Evolutionary conservation across 2,797 vertebrate genomes (phyloP), one percentile per base, ranked within the genome.

Genomic region (Sarcoramphus papa): DNA sequence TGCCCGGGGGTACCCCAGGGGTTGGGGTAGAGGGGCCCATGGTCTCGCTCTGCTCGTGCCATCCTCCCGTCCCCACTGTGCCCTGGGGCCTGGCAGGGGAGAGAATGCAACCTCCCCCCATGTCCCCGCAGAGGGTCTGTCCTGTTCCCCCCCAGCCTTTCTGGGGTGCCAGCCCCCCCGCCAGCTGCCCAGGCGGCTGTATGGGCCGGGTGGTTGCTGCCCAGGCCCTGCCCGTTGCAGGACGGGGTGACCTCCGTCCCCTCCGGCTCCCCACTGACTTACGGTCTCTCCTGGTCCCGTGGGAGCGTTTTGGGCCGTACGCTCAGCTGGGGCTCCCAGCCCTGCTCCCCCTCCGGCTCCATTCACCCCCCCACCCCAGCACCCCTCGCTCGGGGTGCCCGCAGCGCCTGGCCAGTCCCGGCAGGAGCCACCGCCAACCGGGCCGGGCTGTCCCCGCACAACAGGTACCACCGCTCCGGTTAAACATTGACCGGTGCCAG

Each of bases 401-500:
- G 15, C 31, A 51, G 67, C 7, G 1, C 33, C 73, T 15, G n/a
- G 28, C n/a, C 40, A 1, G 28, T 78, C 81, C 79, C 31, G 3
- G 75, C 12, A 6, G 50, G 33, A 88, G 64, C 88, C 90, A 65
- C 90, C 65, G 30, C 12, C 67, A 67, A 43, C 92, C 88, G 23
- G 90, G 78, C 37, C 17, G 8, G 47, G 72, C 93, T 50, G 95
- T 37, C 74, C 75, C 93, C 56, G 64, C 87, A 59, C 70, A 85
- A 90, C 96, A 24, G 86, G 94, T 89, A 80, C 95, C 92, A 35
- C 95, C 33, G 67, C 95, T 82, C 83, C 80, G 23, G 95, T 96
- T 96, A 96, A 97, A 97, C 90, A 97, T 96, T 97, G 92, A 95
- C 95, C 43, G n/a, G 37, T 17, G 79, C 79, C 93, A 47, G 91